These are phyloP conservation scores for Drosophila rufa DNA, from an alignment of 1,140 invertebrate species.

Conservation along the genomic window DNA sequence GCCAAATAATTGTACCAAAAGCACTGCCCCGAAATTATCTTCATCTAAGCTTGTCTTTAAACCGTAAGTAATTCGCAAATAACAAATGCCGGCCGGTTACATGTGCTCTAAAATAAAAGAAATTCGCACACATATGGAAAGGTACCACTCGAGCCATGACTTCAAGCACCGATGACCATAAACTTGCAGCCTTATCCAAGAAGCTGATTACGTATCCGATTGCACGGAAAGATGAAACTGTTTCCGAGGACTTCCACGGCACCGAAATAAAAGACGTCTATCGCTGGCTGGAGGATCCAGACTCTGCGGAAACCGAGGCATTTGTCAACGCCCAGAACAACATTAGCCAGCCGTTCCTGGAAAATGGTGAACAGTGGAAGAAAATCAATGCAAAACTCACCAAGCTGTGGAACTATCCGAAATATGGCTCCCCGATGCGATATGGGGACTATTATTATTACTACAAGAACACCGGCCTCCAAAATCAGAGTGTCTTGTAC, in stretches of 20 bases:
- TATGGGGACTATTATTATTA: conserved; percentile 96
- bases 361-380: conserved; percentile 90
- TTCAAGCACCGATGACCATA: conserved; percentile 8
- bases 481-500: conserved; percentile 98
- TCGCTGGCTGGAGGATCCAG: conserved; percentile 98
- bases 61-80: conserved; percentile 11
- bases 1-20: conserved; percentile 33
- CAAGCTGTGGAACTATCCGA: conserved; percentile 98
- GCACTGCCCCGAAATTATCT: conserved; percentile 15
- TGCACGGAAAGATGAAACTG: conserved; percentile 90
- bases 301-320: conserved; percentile 94
- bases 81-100: background rate
- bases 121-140: background rate
- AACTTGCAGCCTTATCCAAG: background rate
- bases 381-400: conserved; percentile 92
- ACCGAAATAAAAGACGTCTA: conserved; percentile 95
- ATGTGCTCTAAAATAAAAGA: background rate
- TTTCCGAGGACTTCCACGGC: conserved; percentile 94
- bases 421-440: conserved; percentile 94
- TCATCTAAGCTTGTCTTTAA: conserved; percentile 9
- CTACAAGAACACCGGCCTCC: conserved; percentile 97
- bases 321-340: conserved; percentile 97
- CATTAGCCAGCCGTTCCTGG: conserved; percentile 94
- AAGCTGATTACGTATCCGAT: conserved; percentile 88
- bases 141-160: conserved; percentile 27